Evolutionary conservation across 2,113 vertebrate genomes (phyloP), one percentile per base, ranked within the genome.

Genomic region (Rattus rattus): DNA sequence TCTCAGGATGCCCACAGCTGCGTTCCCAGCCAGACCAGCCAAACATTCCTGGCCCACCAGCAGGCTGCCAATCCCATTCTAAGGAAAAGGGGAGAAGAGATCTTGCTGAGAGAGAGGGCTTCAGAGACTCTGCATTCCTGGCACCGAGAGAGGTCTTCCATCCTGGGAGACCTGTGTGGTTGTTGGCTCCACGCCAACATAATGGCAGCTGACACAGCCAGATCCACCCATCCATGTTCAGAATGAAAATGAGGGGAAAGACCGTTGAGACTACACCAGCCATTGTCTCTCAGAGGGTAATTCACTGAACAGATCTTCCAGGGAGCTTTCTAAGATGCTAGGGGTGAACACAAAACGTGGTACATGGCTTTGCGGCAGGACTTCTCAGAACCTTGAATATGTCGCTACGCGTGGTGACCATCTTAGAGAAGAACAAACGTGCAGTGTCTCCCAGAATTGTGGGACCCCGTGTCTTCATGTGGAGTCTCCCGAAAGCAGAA

Each of bases 1-100:
- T 94, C 96, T 96, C 97, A 96, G 88, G 91, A 65, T 95, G 81
- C 95, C 96, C 94, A 89, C 95, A 95, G 97, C 95, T 95, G 94
- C 26, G 43, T 94, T 97, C 92, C 97, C 96, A 97, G 95, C n/a
- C 13, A 16, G 59, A 49, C 72, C 59, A 81, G 93, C 95, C 95
- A 84, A 96, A 89, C 90, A 84, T 80, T 95, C 83, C 91, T 90
- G 91, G 86, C 96, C 81, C 76, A 54, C 33, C 77, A 90, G 73
- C 67, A 69, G 87, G 19, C 92, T 91, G 73, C 33, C 86, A 36
- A 56, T 28, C 88, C 80, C 86, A 54, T 59, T 86, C 36, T 39
- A 43, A 87, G 73, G 63, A 92, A 96, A 39, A 4, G 79, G 67
- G 67, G 73, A 94, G 67, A 81, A 94, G 91, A 80, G 52, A 59